Conservation (phyloP, 92 coral and sea anemone species). For the Umimayanthus chanpuru region DNA sequence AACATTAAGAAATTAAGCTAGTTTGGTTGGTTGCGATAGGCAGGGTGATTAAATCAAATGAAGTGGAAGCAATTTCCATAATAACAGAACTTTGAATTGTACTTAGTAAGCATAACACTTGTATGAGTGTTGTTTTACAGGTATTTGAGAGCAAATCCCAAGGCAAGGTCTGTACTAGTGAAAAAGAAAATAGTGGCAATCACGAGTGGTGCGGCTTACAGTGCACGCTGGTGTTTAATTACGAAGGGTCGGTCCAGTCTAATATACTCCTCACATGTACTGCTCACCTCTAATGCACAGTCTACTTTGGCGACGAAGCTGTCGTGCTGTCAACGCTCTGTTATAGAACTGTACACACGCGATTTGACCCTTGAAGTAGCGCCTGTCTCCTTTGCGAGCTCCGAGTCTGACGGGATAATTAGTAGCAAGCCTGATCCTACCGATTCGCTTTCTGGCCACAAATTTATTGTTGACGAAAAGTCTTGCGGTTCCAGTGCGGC, state of each 20-base stretch:
- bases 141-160: too few relatives aligned
- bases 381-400: conserved; percentile 51
- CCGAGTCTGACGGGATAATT: conserved; percentile 72
- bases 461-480: conserved; percentile 58
- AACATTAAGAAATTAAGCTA: too few relatives aligned
- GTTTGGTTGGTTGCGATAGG: too few relatives aligned
- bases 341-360: conserved; percentile 76
- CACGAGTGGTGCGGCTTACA: neutral
- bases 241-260: neutral
- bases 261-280: neutral
- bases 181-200: too few relatives aligned
- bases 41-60: too few relatives aligned
- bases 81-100: neutral
- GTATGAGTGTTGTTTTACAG: neutral
- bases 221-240: neutral
- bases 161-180: too few relatives aligned
- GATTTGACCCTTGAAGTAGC: conserved; percentile 71
- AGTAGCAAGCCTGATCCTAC: conserved; percentile 71
- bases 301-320: conserved; percentile 39
- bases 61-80: too few relatives aligned
- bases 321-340: conserved; percentile 57
- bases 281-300: conserved; percentile 25
- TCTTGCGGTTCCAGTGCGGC: conserved; percentile 62
- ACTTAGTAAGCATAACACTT: neutral
- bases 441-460: conserved; percentile 52